Evolutionary conservation across 1,140 invertebrate species (phyloP), one percentile per base, ranked within the genome.

Genomic region (Philopotamus ludificatus): DNA sequence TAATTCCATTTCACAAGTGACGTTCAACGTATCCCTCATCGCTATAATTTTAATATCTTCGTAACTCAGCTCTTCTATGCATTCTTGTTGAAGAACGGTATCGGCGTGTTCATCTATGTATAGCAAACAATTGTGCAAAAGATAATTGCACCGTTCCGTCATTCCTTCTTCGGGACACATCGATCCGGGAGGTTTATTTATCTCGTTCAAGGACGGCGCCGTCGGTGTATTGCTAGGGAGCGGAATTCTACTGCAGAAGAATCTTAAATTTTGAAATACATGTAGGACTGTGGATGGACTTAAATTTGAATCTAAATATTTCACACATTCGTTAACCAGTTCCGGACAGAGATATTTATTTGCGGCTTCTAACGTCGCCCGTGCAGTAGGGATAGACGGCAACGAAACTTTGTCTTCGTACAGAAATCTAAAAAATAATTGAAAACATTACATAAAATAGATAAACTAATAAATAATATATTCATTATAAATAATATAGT

Each of bases 321-420:
- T 74, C 1, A 87, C 82, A 57, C 87, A 88, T 9, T 83, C 73
- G 47, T 81, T 75, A 12, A 84, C 83, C 8, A 90, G 76, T 25
- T 81, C 83, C 1, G 82, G 79, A 60, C 87, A 87, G 2, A 87
- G 74, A 68, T 89, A 90, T 64, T 88, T 85, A 70, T 88, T 84
- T 3, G 87, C 85, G 0, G 85, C 85, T 70, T 88, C 83, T 0
- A 90, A 79, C 0, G 88, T 85, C 4, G 79, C 79, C 15, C 89
- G 74, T 8, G 87, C 86, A 0, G 86, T 86, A 0, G 77, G 76
- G 1, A 88, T 83, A 0, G 86, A 85, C 54, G 85, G 83, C 22
- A 90, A 79, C 25, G 82, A 78, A 4, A 87, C 82, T 0, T 83
- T 79, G 42, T 88, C 81, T 22, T 82, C 83, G 70, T 87, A 85